Percentiles rank a stretch among this genome's conserved stretches.
These are phyloP conservation scores for Tinamus major DNA, from an alignment of 2,797 vertebrate species.

Conservation along the genomic window DNA sequence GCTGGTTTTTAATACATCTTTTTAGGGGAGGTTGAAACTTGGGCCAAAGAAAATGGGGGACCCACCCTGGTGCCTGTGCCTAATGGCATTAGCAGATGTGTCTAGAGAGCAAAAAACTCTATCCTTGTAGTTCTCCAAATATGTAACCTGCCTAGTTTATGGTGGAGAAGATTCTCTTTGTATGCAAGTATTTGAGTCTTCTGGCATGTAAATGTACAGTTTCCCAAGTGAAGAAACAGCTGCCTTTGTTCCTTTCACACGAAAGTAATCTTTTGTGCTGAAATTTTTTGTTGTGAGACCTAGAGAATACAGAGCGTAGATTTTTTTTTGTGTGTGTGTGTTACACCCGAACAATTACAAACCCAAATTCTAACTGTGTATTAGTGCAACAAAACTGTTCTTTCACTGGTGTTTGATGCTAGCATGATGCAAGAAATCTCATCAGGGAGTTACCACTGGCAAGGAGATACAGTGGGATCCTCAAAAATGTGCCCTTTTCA, in stretches of 20 bases:
- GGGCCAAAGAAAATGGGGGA: constrained; percentile 59
- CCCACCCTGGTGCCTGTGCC: constrained; percentile 9
- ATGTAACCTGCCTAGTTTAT: neutral
- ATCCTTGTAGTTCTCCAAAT: neutral
- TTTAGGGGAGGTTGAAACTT: constrained; percentile 47
- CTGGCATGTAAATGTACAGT: neutral
- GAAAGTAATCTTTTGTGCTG: neutral
- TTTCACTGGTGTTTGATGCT: neutral
- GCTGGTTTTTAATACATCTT: constrained; percentile 28
- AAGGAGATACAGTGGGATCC: neutral
- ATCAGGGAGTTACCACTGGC: neutral
- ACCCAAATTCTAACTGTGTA: neutral
- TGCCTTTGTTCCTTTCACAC: neutral
- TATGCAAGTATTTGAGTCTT: neutral
- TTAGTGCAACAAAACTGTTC: neutral
- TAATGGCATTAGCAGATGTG: constrained; percentile 51
- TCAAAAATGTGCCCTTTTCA: neutral
- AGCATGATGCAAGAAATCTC: neutral
- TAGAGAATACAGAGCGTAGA: neutral
- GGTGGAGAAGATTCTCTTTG: neutral
- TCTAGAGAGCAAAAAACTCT: constrained; percentile 14
- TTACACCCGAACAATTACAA: neutral
- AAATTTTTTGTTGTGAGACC: neutral
- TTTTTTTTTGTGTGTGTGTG: neutral
- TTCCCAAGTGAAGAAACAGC: neutral